Evolutionary conservation across 2,113 vertebrate genomes (phyloP).

Genomic region (Etheostoma spectabile): DNA sequence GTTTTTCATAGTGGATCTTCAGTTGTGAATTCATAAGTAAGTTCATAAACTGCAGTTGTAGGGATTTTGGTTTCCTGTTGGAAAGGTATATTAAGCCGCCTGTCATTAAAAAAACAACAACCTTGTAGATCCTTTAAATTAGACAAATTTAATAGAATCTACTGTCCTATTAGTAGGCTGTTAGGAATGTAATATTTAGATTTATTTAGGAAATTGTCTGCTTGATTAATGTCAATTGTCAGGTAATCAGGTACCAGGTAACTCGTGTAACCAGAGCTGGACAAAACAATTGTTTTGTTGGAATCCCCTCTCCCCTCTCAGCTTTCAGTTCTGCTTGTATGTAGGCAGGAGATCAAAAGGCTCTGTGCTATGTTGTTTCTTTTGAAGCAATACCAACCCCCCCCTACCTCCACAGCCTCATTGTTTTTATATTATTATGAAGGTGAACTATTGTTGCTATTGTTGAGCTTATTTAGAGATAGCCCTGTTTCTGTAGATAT

Average conservation of each 20-base stretch:
- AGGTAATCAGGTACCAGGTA: not conserved
- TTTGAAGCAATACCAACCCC: not conserved
- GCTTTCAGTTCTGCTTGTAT: constrained; percentile 16
- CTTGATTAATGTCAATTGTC: not conserved
- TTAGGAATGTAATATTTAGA: not conserved
- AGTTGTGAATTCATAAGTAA: not conserved
- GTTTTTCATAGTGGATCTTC: constrained; percentile 3
- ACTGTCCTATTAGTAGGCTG: not conserved
- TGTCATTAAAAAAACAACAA: not conserved
- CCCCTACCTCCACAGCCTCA: not conserved
- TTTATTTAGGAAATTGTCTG: not conserved
- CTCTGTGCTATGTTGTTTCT: constrained; percentile 16
- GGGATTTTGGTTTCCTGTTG: not conserved
- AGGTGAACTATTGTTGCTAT: not conserved
- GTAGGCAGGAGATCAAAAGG: not conserved
- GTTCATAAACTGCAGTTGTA: not conserved
- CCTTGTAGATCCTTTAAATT: not conserved
- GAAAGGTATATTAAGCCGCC: not conserved
- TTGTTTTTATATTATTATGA: constrained; percentile 17
- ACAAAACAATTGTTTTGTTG: not conserved
- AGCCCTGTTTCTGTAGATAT: not conserved
- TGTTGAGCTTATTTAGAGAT: not conserved
- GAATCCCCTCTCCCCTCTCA: constrained; percentile 8
- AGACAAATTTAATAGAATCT: not conserved
- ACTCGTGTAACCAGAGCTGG: not conserved